Conservation (phyloP, 2,797 vertebrate genomes). For the Graptemys geographica region DNA sequence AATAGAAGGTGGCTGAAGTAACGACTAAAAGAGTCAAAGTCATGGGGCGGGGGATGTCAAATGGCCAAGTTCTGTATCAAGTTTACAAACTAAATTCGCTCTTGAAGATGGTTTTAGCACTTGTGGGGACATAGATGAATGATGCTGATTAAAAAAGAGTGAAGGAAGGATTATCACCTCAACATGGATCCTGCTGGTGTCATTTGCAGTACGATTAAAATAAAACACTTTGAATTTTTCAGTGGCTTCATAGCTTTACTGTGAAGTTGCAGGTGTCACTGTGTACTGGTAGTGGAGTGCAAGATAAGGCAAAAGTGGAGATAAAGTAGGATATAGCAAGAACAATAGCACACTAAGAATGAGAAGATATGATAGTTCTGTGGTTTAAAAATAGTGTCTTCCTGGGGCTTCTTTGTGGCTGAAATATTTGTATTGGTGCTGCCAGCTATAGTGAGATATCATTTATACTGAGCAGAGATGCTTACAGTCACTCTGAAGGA, state of each 20-base stretch:
- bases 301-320: conserved; percentile 48
- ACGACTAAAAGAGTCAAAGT: conserved; percentile 68
- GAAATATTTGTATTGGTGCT: conserved; percentile 7
- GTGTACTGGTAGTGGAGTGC: not conserved
- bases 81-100: conserved; percentile 64
- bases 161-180: conserved; percentile 74
- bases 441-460: not conserved
- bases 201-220: conserved; percentile 68
- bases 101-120: conserved; percentile 53
- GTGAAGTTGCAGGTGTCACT: conserved; percentile 69
- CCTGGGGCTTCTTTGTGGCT: not conserved
- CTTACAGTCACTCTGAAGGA: not conserved
- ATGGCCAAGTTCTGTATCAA: conserved; percentile 68
- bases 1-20: conserved; percentile 73
- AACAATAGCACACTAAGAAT: conserved; percentile 22
- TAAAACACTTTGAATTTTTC: conserved; percentile 74
- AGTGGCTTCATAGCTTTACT: conserved; percentile 60
- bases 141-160: conserved; percentile 75
- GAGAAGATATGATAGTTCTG: not conserved
- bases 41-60: conserved; percentile 58
- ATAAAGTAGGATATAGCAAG: conserved; percentile 22
- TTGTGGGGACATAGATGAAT: conserved; percentile 69
- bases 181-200: conserved; percentile 45
- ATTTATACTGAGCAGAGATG: not conserved
- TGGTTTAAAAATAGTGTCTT: conserved; percentile 36